Evolutionary conservation across 2,797 vertebrate genomes (phyloP).

Genomic region (Hippocampus kuda): DNA sequence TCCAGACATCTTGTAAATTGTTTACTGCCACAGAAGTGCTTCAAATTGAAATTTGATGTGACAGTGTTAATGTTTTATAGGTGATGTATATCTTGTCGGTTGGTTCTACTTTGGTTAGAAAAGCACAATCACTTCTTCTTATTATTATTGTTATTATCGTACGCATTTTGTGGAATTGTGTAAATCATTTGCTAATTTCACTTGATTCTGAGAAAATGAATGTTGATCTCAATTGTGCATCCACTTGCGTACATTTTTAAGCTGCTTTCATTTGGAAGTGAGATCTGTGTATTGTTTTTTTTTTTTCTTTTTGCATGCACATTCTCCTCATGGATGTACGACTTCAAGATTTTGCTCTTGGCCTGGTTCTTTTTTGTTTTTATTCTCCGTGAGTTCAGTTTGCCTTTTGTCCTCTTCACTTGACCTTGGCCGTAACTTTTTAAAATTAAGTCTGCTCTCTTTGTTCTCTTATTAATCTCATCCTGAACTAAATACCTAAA

Average conservation of each 20-base stretch:
- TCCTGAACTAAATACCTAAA: not conserved
- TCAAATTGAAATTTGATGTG: conserved; percentile 78
- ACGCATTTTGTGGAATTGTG: conserved; percentile 18
- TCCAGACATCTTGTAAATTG: conserved; percentile 84
- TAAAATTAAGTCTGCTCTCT: not conserved
- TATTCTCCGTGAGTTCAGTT: conserved; percentile 32
- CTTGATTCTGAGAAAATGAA: conserved; percentile 37
- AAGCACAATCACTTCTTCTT: conserved; percentile 87
- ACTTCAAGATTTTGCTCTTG: conserved; percentile 37
- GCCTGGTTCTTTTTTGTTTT: conserved; percentile 22
- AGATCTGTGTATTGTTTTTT: conserved; percentile 54
- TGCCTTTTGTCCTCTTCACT: not conserved
- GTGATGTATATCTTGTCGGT: conserved; percentile 66
- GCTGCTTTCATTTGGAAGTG: conserved; percentile 57
- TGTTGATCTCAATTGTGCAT: conserved; percentile 54
- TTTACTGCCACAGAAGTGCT: conserved; percentile 84
- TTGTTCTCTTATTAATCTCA: not conserved
- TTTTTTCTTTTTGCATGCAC: conserved; percentile 47
- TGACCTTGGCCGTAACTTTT: not conserved
- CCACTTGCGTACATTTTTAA: conserved; percentile 48
- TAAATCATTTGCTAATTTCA: conserved; percentile 39
- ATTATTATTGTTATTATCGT: conserved; percentile 69
- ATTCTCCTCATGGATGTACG: conserved; percentile 42
- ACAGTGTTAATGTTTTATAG: conserved; percentile 81
- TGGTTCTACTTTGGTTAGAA: conserved; percentile 85